Evolutionary conservation across 2,113 vertebrate species (phyloP).

Genomic region (Castor canadensis): DNA sequence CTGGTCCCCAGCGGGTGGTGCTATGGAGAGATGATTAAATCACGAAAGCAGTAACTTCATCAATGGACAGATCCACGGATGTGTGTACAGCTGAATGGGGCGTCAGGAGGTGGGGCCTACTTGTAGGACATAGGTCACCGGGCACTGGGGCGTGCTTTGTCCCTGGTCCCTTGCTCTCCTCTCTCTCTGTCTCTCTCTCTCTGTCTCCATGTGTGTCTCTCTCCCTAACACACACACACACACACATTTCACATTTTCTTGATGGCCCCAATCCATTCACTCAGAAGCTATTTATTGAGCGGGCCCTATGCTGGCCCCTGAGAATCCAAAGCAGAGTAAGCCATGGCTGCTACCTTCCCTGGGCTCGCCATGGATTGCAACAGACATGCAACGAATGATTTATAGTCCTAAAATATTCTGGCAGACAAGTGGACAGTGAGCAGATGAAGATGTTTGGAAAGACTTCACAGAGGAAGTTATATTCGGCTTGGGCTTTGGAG

Average conservation of each 20-base stretch:
- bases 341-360: background rate
- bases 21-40: background rate
- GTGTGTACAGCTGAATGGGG: background rate
- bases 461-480: background rate
- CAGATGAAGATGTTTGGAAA: background rate
- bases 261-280: background rate
- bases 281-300: conserved; percentile 12
- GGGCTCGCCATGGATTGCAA: background rate
- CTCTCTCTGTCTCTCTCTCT: background rate
- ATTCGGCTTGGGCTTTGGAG: background rate
- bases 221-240: background rate
- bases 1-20: background rate
- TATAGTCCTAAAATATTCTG: background rate
- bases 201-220: background rate
- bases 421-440: background rate
- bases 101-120: background rate
- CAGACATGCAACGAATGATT: background rate
- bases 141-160: too few species aligned
- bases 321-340: background rate
- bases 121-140: background rate
- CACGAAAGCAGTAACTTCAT: background rate
- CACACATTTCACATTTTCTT: background rate
- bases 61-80: background rate
- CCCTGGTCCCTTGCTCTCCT: background rate
- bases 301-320: background rate